Evolutionary conservation across 2,797 vertebrate species (phyloP), one percentile per base, ranked within the genome.

Genomic region (Lateolabrax maculatus): DNA sequence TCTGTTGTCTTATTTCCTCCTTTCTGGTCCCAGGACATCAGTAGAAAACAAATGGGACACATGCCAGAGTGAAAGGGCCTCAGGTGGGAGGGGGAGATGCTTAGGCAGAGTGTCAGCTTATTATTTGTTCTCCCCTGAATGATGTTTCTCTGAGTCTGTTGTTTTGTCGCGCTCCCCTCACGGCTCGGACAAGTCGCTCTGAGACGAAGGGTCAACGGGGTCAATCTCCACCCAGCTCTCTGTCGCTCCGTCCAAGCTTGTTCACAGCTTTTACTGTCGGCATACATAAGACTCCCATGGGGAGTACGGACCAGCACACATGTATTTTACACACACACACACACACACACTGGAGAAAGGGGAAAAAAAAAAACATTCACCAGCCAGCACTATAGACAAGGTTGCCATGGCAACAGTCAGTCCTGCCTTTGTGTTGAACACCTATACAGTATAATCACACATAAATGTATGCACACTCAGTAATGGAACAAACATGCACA

Each of bases 401-500:
- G 90, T 93, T 92, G 72, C 89, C 83, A 84, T 91, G 89, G 92
- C 71, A 93, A 92, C 92, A 82, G 70, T 29, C 56, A 52, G 75
- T 80, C 83, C 85, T 90, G 68, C 70, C 70, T 64, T 57, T 75
- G 37, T 62, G 53, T 71, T 84, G 70, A 85, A 64, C 84, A 84
- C 86, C 84, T 90, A 83, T 82, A 81, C 51, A 31, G 25, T 70
- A 53, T 41, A 57, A 53, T 58, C 64, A 53, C 57, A 56, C 46
- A 3, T 57, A 43, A 71, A 83, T 69, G 71, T 55, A 68, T 69
- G 57, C 57, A 74, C 13, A 68, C 19, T 1, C 60, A 70, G 48
- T 27, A 12, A 48, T 2, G 36, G 25, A 29, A n/a, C 43, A 21
- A 44, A 75, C 41, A 27, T n/a, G 16, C 18, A 23, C 41, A 43